Base-by-base conservation (phyloP, 1,140 invertebrate species). In the Globodera ellingtonae region DNA sequence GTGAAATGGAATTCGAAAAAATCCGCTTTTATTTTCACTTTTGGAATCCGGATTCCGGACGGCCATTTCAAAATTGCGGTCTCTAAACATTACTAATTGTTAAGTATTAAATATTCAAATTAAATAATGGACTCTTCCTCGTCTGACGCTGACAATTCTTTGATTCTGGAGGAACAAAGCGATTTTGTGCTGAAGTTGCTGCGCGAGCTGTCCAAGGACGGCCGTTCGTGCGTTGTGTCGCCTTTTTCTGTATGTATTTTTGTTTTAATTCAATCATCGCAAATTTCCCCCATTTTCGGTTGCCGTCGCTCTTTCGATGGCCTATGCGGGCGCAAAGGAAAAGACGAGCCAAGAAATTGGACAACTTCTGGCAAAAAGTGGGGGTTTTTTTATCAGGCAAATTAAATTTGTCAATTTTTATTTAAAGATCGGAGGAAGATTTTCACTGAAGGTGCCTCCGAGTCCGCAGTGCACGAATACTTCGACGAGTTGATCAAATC, bases 101-200 rank as follows among this genome's bases (percentile, higher is more conserved):
- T 35, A 35, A 35, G 35, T 35, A 35, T 35, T 35, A 2, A 35
- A 35, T 35, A 35, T 35, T 35, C 35, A 35, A 35, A 35, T 35
- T 35, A 35, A 35, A 35, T 35, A 35, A 35, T 35, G 35, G 35
- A 35, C 1, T 35, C 35, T 35, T 2, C 35, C 35, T 2, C 35
- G 35, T 35, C 35, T 2, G 35, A 35, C 35, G 35, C 35, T 2
- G 3, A 0, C 35, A 70, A 70, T 70, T 0, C 67, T 6, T 10
- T 47, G 10, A 70, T 70, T 70, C 24, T 70, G 67, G 67, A 78
- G 71, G 79, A 74, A 1, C 79, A 80, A 52, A 46, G 74, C 8
- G 73, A 80, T 66, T 80, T 80, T 80, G 24, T 48, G 24, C 21
- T 80, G 6, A 78, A 80, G 79, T 72, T 80, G 9, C n/a, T 80